Evolutionary conservation across 2,113 vertebrate genomes (phyloP).

Genomic region (Geothlypis trichas): DNA sequence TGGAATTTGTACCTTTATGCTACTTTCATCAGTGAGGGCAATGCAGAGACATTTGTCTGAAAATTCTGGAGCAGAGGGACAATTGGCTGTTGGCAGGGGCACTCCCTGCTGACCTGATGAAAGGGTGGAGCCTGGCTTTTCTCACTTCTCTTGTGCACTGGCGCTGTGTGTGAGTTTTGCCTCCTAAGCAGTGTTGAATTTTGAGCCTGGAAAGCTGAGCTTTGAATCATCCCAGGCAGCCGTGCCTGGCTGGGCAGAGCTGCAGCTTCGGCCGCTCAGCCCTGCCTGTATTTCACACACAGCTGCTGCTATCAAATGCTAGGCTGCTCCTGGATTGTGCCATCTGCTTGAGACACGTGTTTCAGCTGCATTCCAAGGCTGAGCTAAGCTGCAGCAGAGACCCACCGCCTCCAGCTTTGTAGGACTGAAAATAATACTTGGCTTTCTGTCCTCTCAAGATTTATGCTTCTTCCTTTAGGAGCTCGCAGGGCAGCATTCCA

Average conservation of each 20-base stretch:
- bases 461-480: neutral
- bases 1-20: neutral
- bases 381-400: neutral
- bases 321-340: neutral
- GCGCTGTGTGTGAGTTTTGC: neutral
- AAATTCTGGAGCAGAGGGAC: neutral
- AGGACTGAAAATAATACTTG: neutral
- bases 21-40: neutral
- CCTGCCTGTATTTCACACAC: neutral
- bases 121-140: neutral
- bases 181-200: neutral
- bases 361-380: constrained; percentile 38
- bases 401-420: neutral
- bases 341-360: constrained; percentile 12
- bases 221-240: neutral
- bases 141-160: neutral
- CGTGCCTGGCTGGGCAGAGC: neutral
- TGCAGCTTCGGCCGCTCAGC: neutral
- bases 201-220: neutral
- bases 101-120: neutral
- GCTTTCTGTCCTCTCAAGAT: neutral
- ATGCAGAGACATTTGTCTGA: neutral
- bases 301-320: constrained; percentile 24
- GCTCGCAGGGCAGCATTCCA: neutral
- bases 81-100: neutral